phyloP scores from a whole-genome alignment of 2,113 vertebrate species.

The Zingel zingel region DNA sequence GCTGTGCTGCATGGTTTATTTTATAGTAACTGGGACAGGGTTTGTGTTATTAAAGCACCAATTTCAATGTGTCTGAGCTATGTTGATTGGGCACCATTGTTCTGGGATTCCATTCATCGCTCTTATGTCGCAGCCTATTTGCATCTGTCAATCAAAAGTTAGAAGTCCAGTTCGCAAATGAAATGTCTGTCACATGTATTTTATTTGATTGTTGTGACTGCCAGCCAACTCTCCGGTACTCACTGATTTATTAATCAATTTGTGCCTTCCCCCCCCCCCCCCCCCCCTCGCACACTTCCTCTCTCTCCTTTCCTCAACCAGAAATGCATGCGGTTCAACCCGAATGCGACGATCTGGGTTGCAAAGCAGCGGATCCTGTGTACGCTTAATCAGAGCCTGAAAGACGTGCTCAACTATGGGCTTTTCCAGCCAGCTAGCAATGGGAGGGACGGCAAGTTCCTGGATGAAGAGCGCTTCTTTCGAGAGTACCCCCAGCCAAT shows the following conservation, averaged over 20 bases:
- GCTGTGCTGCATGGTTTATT: background rate
- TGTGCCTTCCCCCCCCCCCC: background rate
- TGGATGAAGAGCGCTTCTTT: constrained; percentile 93
- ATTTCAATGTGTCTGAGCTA: background rate
- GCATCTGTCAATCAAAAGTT: constrained; percentile 39
- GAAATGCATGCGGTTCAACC: constrained; percentile 96
- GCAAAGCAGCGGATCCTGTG: constrained; percentile 94
- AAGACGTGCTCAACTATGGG: constrained; percentile 96
- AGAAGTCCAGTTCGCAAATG: background rate
- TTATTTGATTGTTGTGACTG: constrained; percentile 2
- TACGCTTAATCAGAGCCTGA: constrained; percentile 92
- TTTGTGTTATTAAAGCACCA: constrained; percentile 4
- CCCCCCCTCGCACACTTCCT: background rate
- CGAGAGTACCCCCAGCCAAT: constrained; percentile 92
- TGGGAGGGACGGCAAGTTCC: constrained; percentile 91
- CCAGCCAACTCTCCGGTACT: background rate
- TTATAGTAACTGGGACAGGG: constrained; percentile 2
- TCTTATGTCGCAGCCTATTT: background rate
- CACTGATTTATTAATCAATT: constrained; percentile 8
- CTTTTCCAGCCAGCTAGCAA: constrained; percentile 93
- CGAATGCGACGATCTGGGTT: constrained; percentile 91
- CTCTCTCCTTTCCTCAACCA: constrained; percentile 58
- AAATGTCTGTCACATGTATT: background rate
- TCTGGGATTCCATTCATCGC: constrained; percentile 3
- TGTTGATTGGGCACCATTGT: constrained; percentile 19